Base-by-base conservation (phyloP, 1,140 invertebrate genomes). In the Mercenaria mercenaria region DNA sequence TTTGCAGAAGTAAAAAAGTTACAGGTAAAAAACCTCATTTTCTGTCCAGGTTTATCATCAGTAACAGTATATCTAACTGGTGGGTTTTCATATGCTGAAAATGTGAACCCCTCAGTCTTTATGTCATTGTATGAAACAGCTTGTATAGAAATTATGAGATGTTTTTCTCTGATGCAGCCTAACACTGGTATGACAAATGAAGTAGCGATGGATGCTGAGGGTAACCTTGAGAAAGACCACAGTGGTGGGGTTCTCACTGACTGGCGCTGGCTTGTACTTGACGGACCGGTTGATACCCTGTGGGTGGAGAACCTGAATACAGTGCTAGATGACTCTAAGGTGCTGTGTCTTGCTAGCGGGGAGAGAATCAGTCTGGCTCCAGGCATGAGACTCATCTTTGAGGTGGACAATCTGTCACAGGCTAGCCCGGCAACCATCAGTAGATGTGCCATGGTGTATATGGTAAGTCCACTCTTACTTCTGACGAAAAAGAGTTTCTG, bases 381-480 rank as follows among this genome's bases (percentile, higher is more conserved):
- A 43, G 94, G 94, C 1, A 95, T 96, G 94, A 91, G 95, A 52
- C 91, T 96, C 6, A 88, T 96, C 20, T 96, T 96, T 94, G 96
- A 96, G 89, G 95, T 96, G 29, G 96, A 96, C 85, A 94, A 96
- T 87, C 91, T 96, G 80, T 94, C 95, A 3, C 92, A 95, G 90
- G 95, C 95, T 72, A 95, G 94, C 84, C 95, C 95, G 39, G 95
- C 95, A 43, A 96, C 95, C 52, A 94, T 96, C 90, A 95, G 95
- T 91, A 90, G 96, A 90, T 96, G 96, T 94, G 96, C 95, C 50
- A 96, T 96, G 96, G 95, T 96, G n/a, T 96, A 96, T 87, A 95
- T 96, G 94, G 96, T 95, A 91, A 93, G 93, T 91, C 23, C 10
- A 41, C 76, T 18, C n/a, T 20, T 47, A 47, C n/a, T n/a, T n/a